Evolutionary conservation across 2,113 vertebrate genomes (phyloP), one percentile per base, ranked within the genome.

Genomic region (Carassius gibelio): DNA sequence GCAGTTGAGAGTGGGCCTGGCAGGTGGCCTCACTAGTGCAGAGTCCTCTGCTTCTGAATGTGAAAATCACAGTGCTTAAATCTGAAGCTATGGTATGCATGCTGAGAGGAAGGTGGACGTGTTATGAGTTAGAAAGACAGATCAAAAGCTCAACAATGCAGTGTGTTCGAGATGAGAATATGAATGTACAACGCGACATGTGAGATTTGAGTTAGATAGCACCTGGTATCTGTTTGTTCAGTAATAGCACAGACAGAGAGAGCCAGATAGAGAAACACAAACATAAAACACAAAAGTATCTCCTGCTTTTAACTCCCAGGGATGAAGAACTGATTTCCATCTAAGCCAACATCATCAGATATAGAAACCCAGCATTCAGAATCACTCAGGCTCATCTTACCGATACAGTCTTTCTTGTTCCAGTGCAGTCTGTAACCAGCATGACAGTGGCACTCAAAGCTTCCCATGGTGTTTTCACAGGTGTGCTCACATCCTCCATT

Each of bases 351-450:
- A 66, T 38, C 61, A 48, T 66, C 77, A 80, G 52, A 79, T 23
- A 66, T 38, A 64, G 7, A 64, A 81, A 23, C 4, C 38, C 80
- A 59, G 81, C 68, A 57, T 59, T 83, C 66, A 72, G 21, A 72
- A 38, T 72, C 66, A 59, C 66, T 83, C 4, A n/a, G 26, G 80
- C 64, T 71, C 26, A 36, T 91, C 97, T 98, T 98, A 99, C 98
- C 98, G 87, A 97, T 94, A 90, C 98, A 99, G 90, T 99, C 98
- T 90, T 98, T 99, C 91, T 94, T 96, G 94, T 99, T 99, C 98
- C 98, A 99, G 93, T 99, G 97, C 45, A 99, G 94, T 90, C 96
- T 98, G 93, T 95, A 95, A 57, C 95, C 96, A 0, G 96, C 91
- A 48, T 93, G 95, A 90, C 98, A 99, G 88, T 94, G 95, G 92